Conservation (phyloP, 1,140 invertebrate genomes). For the Ptiloglossa arizonensis region DNA sequence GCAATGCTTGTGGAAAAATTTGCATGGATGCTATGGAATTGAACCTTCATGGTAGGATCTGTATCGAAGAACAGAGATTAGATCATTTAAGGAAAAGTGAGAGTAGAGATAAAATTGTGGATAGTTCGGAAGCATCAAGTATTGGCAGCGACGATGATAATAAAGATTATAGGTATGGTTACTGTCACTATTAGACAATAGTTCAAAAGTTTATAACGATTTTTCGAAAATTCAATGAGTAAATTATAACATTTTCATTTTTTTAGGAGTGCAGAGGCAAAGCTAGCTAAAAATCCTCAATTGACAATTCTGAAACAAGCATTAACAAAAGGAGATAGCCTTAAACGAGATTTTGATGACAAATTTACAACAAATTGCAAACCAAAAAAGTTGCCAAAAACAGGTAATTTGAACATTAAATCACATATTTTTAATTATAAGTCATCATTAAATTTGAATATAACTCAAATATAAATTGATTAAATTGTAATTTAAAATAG, state of each 20-base stretch:
- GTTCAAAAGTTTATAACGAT: not conserved
- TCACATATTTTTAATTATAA: not conserved
- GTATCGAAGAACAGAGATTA: constrained; percentile 64
- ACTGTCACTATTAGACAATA: not conserved
- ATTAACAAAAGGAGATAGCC: constrained; percentile 74
- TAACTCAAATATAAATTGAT: too few relatives aligned
- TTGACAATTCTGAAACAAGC: constrained; percentile 80
- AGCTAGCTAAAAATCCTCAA: constrained; percentile 79
- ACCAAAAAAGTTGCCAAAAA: constrained; percentile 68
- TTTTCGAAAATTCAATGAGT: too few relatives aligned
- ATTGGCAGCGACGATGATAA: constrained; percentile 74
- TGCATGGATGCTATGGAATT: constrained; percentile 76
- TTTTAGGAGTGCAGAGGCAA: constrained; percentile 74
- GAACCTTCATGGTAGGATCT: constrained; percentile 76
- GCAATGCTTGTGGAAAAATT: constrained; percentile 77
- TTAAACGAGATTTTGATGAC: constrained; percentile 74
- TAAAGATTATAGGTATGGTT: constrained; percentile 69
- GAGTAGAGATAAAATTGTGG: constrained; percentile 62
- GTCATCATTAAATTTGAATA: not conserved
- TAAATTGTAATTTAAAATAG: too few relatives aligned
- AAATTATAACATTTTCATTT: not conserved
- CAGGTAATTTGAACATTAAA: constrained; percentile 59
- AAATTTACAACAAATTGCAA: constrained; percentile 67
- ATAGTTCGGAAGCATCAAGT: constrained; percentile 75
- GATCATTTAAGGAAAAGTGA: constrained; percentile 49